Percentiles rank a stretch among this genome's conserved stretches.
These are phyloP conservation scores for Alexandromys oeconomus DNA, from an alignment of 2,797 vertebrate genomes.

Conservation along the genomic window DNA sequence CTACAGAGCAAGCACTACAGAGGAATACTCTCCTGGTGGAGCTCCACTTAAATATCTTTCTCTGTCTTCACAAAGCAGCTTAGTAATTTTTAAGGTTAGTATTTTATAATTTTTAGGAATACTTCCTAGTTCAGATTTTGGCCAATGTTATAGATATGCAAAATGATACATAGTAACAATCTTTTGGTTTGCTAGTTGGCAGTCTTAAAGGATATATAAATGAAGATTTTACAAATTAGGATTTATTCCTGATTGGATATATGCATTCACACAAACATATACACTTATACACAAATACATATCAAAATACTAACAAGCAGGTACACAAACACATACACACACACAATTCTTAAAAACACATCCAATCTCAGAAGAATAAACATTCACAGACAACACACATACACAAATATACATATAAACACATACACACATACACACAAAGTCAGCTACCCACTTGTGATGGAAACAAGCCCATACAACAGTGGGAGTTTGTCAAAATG, in stretches of 20 bases:
- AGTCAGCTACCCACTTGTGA: fast-evolving
- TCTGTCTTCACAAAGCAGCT: background rate
- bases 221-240: background rate
- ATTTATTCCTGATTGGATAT: fast-evolving
- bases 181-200: constrained; percentile 1
- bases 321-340: background rate
- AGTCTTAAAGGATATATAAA: background rate
- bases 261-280: background rate
- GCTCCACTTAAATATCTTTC: background rate
- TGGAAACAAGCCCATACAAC: background rate
- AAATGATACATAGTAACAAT: background rate
- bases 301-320: background rate
- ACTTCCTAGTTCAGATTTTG: background rate
- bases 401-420: fast-evolving
- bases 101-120: background rate
- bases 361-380: background rate
- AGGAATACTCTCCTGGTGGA: background rate
- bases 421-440: background rate
- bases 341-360: background rate
- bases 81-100: background rate
- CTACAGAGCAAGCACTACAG: background rate
- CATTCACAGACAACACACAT: background rate
- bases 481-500: background rate
- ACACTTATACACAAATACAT: background rate
- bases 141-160: background rate